These are phyloP conservation scores for Leptobrachium leishanense DNA, from an alignment of 2,113 vertebrate genomes.

Conservation along the genomic window DNA sequence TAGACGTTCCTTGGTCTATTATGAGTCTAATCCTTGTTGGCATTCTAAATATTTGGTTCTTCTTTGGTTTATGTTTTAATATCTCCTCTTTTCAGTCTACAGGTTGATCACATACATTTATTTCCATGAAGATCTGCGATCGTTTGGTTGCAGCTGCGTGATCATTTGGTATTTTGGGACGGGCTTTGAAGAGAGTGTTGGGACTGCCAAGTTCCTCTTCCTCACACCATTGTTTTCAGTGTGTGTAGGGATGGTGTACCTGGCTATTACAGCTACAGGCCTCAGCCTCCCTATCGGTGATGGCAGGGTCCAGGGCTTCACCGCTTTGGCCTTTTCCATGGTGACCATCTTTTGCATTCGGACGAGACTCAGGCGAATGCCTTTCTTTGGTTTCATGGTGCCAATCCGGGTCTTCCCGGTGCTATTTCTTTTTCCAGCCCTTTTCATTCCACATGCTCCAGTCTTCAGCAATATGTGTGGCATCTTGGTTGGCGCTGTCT, in stretches of 20 bases:
- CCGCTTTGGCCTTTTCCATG: conserved; percentile 70
- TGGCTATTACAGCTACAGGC: conserved; percentile 53
- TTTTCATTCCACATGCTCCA: conserved; percentile 69
- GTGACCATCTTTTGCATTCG: conserved; percentile 65
- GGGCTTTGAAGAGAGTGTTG: conserved; percentile 74
- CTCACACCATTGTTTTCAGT: conserved; percentile 62
- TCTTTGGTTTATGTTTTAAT: conserved; percentile 34
- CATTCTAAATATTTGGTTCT: conserved; percentile 17
- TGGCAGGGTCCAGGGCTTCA: conserved; percentile 67
- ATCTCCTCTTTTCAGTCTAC: conserved; percentile 66
- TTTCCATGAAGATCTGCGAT: conserved; percentile 65
- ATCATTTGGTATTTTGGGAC: conserved; percentile 71
- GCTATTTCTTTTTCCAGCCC: conserved; percentile 63
- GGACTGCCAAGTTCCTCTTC: conserved; percentile 72
- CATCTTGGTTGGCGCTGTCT: conserved; percentile 66
- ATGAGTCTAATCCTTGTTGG: no score
- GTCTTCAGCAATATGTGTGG: conserved; percentile 72
- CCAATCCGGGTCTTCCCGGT: conserved; percentile 69
- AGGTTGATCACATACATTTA: conserved; percentile 78
- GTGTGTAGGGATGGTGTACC: conserved; percentile 63
- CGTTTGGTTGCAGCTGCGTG: conserved; percentile 62
- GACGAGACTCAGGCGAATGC: conserved; percentile 59
- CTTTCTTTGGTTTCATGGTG: conserved; percentile 66
- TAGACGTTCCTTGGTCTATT: no score
- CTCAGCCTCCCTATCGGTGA: conserved; percentile 26